Evolutionary conservation across 2,113 vertebrate genomes (phyloP), one percentile per base, ranked within the genome.

Genomic region (Brachyhypopomus occidentalis): DNA sequence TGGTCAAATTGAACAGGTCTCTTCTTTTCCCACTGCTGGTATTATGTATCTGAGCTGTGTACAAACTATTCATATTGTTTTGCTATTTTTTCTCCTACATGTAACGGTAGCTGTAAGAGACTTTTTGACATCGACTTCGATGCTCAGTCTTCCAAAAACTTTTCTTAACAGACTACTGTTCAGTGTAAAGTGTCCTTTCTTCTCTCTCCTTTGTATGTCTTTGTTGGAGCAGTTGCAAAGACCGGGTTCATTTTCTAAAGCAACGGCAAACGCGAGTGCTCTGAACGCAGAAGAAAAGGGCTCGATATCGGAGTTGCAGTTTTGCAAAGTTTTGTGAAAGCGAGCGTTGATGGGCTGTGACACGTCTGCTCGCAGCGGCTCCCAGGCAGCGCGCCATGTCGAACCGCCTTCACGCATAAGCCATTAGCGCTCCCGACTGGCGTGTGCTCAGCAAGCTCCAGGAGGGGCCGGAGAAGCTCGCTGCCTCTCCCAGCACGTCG

Each of bases 211-310:
- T 85, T 87, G 86, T 84, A 70, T 89, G 85, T 90, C 66, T 70
- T 70, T 70, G 89, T 89, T 92, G 89, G 91, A 92, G 90, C 87
- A 88, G 90, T 92, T 90, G 88, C 88, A 83, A 79, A 75, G 88
- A 84, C 87, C 88, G 80, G 85, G 85, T 80, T 87, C 86, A 84
- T 85, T 91, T 78, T 90, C 78, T 78, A 87, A 88, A 90, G 77
- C 67, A 72, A 62, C n/a, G 41, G 27, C 34, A 62, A 71, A 72
- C 58, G 56, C 58, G 59, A 62, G 34, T 16, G 19, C 30, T 58
- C 85, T 87, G 75, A 75, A 76, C 30, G 56, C 72, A 30, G 74
- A 74, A 72, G 4, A 78, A 58, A 64, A 76, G 74, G 36, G 20
- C 45, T 11, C 4, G 38, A 90, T 90, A 45, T 89, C 88, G 89